These are phyloP conservation scores for Cochlearius cochlearius DNA, from an alignment of 2,113 vertebrate genomes.

Conservation along the genomic window DNA sequence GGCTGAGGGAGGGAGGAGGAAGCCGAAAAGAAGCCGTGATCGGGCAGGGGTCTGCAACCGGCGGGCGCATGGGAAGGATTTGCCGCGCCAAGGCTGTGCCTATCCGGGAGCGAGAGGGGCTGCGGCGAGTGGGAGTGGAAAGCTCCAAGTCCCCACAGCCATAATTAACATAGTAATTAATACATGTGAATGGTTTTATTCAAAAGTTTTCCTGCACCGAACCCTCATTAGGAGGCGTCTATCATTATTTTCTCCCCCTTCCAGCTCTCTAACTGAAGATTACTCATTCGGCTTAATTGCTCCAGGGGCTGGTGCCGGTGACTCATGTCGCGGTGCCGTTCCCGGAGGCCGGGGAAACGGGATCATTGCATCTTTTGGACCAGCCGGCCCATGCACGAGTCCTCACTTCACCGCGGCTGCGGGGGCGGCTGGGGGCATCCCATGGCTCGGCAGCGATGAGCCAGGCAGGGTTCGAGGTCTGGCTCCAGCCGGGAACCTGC, in stretches of 20 bases:
- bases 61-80: neutral
- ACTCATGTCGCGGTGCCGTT: neutral
- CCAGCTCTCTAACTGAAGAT: neutral
- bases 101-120: neutral
- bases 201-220: neutral
- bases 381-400: neutral
- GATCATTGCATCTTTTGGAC: neutral
- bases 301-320: neutral
- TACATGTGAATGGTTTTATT: neutral
- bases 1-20: neutral
- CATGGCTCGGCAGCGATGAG: accelerated
- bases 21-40: accelerated
- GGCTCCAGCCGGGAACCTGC: neutral
- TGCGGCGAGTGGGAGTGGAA: neutral
- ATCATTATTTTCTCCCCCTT: neutral
- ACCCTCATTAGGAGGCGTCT: neutral
- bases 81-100: accelerated
- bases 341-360: neutral
- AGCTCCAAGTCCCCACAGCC: neutral
- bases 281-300: slow-evolving; percentile 1
- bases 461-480: neutral
- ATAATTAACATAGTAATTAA: slow-evolving; percentile 27
- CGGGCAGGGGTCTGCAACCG: neutral
- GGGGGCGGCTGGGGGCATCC: neutral
- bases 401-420: neutral